A percentile compares a stretch with the other conserved stretches of the same genome.
Conservation (phyloP, 1,140 invertebrate species). For the Macrobrachium nipponense region DNA sequence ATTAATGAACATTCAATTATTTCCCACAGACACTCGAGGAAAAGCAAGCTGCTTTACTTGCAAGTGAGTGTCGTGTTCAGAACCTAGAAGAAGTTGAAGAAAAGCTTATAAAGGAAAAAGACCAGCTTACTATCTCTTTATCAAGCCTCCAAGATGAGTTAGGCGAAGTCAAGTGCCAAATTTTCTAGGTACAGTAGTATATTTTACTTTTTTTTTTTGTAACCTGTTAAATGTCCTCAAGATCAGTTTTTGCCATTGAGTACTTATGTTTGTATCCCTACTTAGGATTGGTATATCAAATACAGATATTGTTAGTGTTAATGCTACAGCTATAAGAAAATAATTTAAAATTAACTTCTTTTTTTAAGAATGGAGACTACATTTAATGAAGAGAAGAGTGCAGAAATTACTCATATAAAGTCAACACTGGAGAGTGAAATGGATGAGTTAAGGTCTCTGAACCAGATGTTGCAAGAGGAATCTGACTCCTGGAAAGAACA, state of each 20-base stretch:
- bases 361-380: neutral
- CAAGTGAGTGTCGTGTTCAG: constrained; percentile 18
- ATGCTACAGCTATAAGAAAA: neutral
- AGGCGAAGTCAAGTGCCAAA: neutral
- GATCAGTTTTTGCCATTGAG: too few relatives aligned
- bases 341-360: neutral
- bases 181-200: neutral
- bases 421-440: neutral
- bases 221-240: too few relatives aligned
- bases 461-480: constrained; percentile 23
- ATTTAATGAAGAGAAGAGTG: neutral
- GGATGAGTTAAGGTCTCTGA: neutral
- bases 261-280: too few relatives aligned
- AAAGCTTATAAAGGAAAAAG: constrained; percentile 42
- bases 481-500: constrained; percentile 40
- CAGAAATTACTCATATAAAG: neutral
- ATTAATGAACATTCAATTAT: neutral
- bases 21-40: constrained; percentile 25
- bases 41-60: constrained; percentile 13
- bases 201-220: neutral
- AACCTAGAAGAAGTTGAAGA: constrained; percentile 41
- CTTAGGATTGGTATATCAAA: too few relatives aligned
- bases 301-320: too few relatives aligned
- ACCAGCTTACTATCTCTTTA: constrained; percentile 11
- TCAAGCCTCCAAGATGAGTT: neutral